phyloP scores from a whole-genome alignment of 2,113 vertebrate species.

The Coryphaenoides rupestris region DNA sequence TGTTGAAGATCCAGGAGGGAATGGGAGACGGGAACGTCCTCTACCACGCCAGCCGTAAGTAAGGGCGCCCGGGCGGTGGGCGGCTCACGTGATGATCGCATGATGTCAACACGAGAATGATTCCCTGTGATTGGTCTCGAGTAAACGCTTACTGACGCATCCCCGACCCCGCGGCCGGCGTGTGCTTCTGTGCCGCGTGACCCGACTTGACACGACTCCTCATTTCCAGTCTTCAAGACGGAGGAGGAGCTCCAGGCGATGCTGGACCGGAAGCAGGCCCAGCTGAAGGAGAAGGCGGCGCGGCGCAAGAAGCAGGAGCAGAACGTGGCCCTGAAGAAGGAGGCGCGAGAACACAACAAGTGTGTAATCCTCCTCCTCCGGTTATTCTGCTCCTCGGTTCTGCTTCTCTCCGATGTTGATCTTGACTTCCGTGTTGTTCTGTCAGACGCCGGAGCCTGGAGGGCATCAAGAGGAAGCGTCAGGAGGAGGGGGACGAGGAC shows the following conservation, averaged over 20 bases:
- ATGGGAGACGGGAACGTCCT: slow-evolving; percentile 82
- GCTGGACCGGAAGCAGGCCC: slow-evolving; percentile 75
- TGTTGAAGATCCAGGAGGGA: slow-evolving; percentile 88
- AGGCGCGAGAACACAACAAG: slow-evolving; percentile 74
- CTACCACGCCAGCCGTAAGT: slow-evolving; percentile 81
- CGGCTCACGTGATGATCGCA: slow-evolving; percentile 19
- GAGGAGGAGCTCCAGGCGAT: slow-evolving; percentile 80
- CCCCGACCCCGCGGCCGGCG: background rate
- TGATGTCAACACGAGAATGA: slow-evolving; percentile 54
- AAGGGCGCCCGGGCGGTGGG: background rate
- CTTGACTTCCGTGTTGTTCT: background rate
- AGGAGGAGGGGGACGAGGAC: slow-evolving; percentile 48
- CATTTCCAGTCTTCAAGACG: slow-evolving; percentile 75
- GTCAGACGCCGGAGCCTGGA: slow-evolving; percentile 81
- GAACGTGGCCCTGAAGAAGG: slow-evolving; percentile 74
- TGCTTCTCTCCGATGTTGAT: background rate
- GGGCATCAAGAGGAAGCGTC: slow-evolving; percentile 75
- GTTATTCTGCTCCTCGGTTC: rapidly evolving
- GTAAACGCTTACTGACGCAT: slow-evolving; percentile 71
- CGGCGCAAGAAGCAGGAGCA: slow-evolving; percentile 77
- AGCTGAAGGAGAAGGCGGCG: slow-evolving; percentile 69
- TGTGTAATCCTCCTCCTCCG: slow-evolving; percentile 30
- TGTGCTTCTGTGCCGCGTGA: background rate
- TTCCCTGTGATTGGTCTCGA: slow-evolving; percentile 48
- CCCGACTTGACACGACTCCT: background rate